Evolutionary conservation across 2,888 invertebrate genomes (phyloP), one percentile per base, ranked within the genome.

Genomic region (Altica lythri): DNA sequence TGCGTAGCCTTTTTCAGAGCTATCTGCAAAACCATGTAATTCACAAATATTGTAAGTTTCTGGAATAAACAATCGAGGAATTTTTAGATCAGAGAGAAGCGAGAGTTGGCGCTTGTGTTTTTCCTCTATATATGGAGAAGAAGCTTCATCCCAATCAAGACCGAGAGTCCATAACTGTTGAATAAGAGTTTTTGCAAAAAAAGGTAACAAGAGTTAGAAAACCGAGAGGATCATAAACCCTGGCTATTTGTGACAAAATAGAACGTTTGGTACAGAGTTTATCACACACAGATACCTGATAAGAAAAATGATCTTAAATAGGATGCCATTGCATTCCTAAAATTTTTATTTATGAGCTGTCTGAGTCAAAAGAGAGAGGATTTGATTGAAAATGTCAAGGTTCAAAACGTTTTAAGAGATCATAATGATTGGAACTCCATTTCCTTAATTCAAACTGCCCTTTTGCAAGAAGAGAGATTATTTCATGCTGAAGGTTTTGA

Each of bases 1-100:
- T 8, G 40, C 35, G 17, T 32, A 40, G 2, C 38, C 43, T 12
- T 34, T 37, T 12, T 45, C 46, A 17, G 32, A 32, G 2, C 25
- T 34, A 8, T 53, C 53, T 17, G 25, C 5, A 18, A 46, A 53
- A 4, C 43, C 53, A 34, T 48, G 48, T 16, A 48, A 13, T 38
- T 48, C 42, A 10, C 6, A n/a, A n/a, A n/a, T n/a, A 43, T n/a
- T 17, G 2, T n/a, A 19, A n/a, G n/a, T 10, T 12, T n/a, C 16
- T n/a, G 12, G 6, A 8, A 18, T 2, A 3, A 9, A 37, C 19
- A 10, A 13, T 10, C 51, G 35, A 16, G 27, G 5, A 13, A 44
- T n/a, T 22, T 19, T 3, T 9, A 32, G 27, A 12, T 18, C 17
- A 1, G 16, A 18, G 4, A 53, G 10, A 9, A 3, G 17, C 1